phyloP scores from a whole-genome alignment of 2,797 vertebrate genomes.

The Sarcophilus harrisii region DNA sequence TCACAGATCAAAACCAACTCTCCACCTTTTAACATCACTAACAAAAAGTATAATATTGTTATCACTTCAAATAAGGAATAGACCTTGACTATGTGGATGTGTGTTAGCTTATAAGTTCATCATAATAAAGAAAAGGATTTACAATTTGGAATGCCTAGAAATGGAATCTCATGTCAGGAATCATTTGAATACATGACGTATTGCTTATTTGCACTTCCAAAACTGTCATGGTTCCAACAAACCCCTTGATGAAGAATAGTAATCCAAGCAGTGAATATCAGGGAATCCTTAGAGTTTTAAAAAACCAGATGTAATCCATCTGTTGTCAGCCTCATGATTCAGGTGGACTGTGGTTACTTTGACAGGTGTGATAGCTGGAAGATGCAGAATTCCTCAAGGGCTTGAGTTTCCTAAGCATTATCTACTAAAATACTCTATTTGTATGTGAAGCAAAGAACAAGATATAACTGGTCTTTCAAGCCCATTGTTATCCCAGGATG shows the following conservation, averaged over 20 bases:
- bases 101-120: background rate
- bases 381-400: background rate
- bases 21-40: background rate
- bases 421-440: background rate
- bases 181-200: background rate
- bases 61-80: background rate
- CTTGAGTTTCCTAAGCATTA: background rate
- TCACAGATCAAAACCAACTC: background rate
- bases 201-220: background rate
- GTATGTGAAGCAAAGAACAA: background rate
- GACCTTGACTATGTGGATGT: background rate
- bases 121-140: background rate
- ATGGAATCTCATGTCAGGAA: background rate
- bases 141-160: background rate
- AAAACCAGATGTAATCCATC: background rate
- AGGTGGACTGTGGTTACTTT: background rate
- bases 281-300: background rate
- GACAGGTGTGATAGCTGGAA: background rate
- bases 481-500: background rate
- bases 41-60: background rate
- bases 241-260: background rate
- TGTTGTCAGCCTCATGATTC: background rate
- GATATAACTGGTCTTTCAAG: background rate
- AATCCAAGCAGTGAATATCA: background rate
- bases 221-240: background rate